These are phyloP conservation scores for Onchidella celtica DNA, from an alignment of 2,888 invertebrate species.

Conservation along the genomic window DNA sequence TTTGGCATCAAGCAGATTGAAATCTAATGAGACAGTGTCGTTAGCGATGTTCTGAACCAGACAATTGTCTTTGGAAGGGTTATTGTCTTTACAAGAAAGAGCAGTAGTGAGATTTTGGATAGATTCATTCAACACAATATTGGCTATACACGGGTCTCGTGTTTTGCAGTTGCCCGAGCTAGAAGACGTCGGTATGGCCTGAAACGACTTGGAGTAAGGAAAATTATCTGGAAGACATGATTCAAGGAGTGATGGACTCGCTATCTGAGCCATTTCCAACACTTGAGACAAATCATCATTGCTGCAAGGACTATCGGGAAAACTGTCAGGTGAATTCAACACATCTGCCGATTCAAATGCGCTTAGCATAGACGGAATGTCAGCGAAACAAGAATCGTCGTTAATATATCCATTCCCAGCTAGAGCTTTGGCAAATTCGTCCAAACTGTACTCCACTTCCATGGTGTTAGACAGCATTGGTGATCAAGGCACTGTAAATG, in stretches of 20 bases:
- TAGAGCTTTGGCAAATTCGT: slow-evolving; percentile 34
- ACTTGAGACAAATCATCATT: slow-evolving; percentile 24
- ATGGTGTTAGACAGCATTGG: slow-evolving; percentile 9
- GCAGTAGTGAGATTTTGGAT: neutral
- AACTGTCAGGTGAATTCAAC: slow-evolving; percentile 19
- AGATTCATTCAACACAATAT: neutral
- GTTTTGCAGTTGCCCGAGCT: neutral
- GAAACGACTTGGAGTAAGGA: neutral
- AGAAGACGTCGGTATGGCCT: neutral
- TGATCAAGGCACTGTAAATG: neutral
- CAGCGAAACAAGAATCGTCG: slow-evolving; percentile 34
- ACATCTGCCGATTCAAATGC: slow-evolving; percentile 12
- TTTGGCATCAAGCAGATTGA: neutral
- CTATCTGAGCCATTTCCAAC: slow-evolving; percentile 27
- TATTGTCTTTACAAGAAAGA: neutral
- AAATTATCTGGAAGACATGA: slow-evolving; percentile 15
- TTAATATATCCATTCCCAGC: slow-evolving; percentile 36
- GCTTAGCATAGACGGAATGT: slow-evolving; percentile 31
- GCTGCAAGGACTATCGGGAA: neutral
- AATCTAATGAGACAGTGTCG: neutral
- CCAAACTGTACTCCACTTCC: slow-evolving; percentile 34
- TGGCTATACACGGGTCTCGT: neutral
- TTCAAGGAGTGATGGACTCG: slow-evolving; percentile 15
- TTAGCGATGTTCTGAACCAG: neutral
- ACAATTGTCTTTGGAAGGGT: neutral